phyloP scores from a whole-genome alignment of 2,888 invertebrate species.

The Drosophila sordidula region DNA sequence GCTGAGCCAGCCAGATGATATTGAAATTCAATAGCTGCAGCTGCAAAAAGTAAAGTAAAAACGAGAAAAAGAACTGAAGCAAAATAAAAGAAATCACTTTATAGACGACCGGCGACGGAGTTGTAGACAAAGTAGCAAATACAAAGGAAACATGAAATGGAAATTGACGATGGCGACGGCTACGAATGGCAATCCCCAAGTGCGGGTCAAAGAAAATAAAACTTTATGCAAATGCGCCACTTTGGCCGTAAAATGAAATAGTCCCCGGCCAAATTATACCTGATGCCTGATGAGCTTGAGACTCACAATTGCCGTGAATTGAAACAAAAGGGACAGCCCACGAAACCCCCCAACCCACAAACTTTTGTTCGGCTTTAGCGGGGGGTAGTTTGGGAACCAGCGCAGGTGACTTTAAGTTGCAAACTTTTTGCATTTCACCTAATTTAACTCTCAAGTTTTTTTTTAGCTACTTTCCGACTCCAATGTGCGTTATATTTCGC shows the following conservation, averaged over 20 bases:
- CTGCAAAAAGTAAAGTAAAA: constrained; percentile 33
- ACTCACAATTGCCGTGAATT: constrained; percentile 76
- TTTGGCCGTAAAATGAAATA: constrained; percentile 81
- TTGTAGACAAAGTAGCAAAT: constrained; percentile 69
- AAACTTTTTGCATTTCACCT: constrained; percentile 72
- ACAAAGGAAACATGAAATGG: constrained; percentile 54
- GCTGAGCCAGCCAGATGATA: constrained; percentile 40
- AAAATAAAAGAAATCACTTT: constrained; percentile 54
- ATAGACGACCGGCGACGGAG: constrained; percentile 43
- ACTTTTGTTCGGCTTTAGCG: constrained; percentile 8
- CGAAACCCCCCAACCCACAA: constrained; percentile 15
- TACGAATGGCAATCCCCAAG: constrained; percentile 69
- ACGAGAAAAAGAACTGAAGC: neutral
- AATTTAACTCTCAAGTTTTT: constrained; percentile 27
- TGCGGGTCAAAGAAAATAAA: constrained; percentile 81
- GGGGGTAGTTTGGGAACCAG: constrained; percentile 69
- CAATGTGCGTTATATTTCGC: constrained; percentile 13
- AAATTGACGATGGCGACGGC: constrained; percentile 53
- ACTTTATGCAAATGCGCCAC: constrained; percentile 80
- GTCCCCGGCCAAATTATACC: constrained; percentile 79
- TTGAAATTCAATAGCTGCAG: constrained; percentile 76
- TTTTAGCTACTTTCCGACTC: constrained; percentile 29
- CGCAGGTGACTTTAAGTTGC: constrained; percentile 76
- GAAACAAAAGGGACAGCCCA: constrained; percentile 68
- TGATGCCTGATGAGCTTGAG: constrained; percentile 74